Conservation (phyloP, 2,797 vertebrate species). For the Toxotes lorentzi region DNA sequence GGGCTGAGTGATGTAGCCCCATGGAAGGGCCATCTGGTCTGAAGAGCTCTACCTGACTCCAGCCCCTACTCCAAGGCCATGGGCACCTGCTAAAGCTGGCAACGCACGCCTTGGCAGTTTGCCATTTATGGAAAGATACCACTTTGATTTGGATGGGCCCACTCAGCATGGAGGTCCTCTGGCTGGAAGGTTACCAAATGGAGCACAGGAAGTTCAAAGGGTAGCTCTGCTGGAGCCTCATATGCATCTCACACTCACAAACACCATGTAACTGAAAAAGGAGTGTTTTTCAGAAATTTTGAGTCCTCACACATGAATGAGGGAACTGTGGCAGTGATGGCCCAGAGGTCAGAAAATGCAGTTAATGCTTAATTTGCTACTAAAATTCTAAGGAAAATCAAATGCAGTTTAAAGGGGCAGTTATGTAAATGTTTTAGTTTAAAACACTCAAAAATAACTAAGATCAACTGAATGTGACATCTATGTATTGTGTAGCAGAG, state of each 20-base stretch:
- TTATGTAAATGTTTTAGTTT: no score
- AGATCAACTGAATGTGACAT: no score
- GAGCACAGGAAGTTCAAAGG: conserved; percentile 73
- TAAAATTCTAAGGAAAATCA: background rate
- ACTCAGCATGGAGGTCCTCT: conserved; percentile 66
- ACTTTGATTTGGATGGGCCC: conserved; percentile 72
- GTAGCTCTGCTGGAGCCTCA: conserved; percentile 51
- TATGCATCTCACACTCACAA: conserved; percentile 17
- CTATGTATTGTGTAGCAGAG: no score
- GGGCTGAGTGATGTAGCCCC: conserved; percentile 65
- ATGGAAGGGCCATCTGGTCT: conserved; percentile 81
- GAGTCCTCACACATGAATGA: background rate
- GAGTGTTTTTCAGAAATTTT: background rate
- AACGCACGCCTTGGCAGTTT: conserved; percentile 49
- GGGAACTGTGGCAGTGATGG: background rate
- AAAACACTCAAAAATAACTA: background rate
- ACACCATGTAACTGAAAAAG: background rate
- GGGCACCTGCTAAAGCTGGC: conserved; percentile 79
- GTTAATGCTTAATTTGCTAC: background rate
- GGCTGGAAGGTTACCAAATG: conserved; percentile 74
- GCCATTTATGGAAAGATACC: conserved; percentile 70
- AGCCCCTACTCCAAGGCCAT: conserved; percentile 57
- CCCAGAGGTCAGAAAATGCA: background rate
- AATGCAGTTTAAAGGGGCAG: background rate
- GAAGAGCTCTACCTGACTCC: conserved; percentile 73